Conservation (phyloP, 2,113 vertebrate species). For the Zingel zingel region DNA sequence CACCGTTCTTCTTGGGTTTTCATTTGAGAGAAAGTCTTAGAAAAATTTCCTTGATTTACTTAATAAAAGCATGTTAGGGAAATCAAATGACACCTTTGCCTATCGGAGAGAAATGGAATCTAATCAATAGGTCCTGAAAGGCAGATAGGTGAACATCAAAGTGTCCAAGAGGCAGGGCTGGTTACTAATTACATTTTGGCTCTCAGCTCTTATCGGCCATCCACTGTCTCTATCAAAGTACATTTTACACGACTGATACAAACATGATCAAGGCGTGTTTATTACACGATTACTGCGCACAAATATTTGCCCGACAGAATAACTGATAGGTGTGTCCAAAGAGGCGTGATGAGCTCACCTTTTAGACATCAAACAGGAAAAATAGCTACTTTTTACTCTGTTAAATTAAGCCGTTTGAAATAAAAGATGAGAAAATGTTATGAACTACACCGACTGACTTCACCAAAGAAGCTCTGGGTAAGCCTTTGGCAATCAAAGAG, state of each 20-base stretch:
- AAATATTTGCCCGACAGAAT: slow-evolving; percentile 68
- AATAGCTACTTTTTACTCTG: neutral
- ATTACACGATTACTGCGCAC: slow-evolving; percentile 63
- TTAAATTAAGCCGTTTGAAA: neutral
- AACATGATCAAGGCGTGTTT: slow-evolving; percentile 81
- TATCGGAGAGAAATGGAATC: slow-evolving; percentile 50
- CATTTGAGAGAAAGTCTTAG: neutral
- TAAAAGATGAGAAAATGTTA: neutral
- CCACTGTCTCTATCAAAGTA: slow-evolving; percentile 74
- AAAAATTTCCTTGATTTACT: neutral
- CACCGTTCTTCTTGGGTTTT: neutral
- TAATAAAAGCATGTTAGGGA: neutral
- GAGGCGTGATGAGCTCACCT: slow-evolving; percentile 30
- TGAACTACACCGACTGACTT: neutral
- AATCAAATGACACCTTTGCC: slow-evolving; percentile 35
- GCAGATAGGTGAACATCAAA: slow-evolving; percentile 71
- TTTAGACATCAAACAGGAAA: neutral
- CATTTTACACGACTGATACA: slow-evolving; percentile 74
- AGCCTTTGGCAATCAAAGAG: neutral
- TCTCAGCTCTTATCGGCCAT: slow-evolving; percentile 74
- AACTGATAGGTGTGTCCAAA: slow-evolving; percentile 39
- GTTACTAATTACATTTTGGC: slow-evolving; percentile 80
- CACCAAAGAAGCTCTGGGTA: neutral
- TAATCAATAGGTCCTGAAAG: slow-evolving; percentile 62
- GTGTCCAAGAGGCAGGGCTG: slow-evolving; percentile 58